Evolutionary conservation across 2,113 vertebrate species (phyloP).

Genomic region (Eubucco bourcierii): DNA sequence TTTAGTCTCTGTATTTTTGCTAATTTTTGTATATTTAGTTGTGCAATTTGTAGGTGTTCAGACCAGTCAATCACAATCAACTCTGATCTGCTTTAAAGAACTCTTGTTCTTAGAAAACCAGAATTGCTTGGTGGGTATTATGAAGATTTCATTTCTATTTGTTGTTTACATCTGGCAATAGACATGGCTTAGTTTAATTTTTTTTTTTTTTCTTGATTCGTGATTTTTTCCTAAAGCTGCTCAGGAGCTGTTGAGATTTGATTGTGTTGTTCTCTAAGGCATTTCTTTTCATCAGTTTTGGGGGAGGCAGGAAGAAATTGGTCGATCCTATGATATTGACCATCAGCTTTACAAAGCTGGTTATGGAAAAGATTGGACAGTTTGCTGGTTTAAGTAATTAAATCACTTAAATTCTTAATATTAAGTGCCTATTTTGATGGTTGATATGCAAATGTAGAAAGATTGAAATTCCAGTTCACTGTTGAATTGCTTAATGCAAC

Average conservation of each 20-base stretch:
- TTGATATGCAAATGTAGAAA: not conserved
- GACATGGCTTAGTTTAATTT: not conserved
- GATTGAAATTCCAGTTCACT: not conserved
- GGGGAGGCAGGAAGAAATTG: not conserved
- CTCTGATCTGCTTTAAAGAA: not conserved
- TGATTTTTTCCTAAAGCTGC: not conserved
- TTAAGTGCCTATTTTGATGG: not conserved
- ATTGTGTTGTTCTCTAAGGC: not conserved
- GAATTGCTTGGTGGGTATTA: fast-evolving
- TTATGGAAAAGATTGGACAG: not conserved
- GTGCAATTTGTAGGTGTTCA: not conserved
- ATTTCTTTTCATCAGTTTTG: not conserved
- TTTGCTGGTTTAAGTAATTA: not conserved
- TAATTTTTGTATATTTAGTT: not conserved
- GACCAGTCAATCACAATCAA: not conserved
- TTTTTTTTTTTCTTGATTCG: not conserved
- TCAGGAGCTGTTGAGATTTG: not conserved
- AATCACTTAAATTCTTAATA: not conserved
- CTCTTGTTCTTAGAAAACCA: not conserved
- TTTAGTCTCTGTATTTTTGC: not conserved
- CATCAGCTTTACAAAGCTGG: not conserved
- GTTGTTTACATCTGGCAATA: not conserved
- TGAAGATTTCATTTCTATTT: not conserved
- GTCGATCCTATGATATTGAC: not conserved
- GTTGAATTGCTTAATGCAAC: not conserved